Base-by-base conservation (phyloP, 2,888 invertebrate genomes). In the Cantharis flavilabris region DNA sequence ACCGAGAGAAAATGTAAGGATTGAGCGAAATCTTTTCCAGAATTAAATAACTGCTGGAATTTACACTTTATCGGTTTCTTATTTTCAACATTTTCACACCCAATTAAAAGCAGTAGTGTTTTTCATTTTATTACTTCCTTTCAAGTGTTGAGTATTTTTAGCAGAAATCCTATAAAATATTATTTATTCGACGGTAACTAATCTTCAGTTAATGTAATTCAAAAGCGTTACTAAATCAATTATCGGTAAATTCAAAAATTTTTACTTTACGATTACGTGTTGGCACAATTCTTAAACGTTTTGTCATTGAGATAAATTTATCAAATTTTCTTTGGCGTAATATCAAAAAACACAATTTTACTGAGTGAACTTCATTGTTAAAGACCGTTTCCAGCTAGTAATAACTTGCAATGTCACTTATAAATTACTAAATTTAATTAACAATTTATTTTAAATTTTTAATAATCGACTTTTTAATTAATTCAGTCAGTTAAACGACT, bases 221-320 rank as follows among this genome's bases (percentile, higher is more conserved):
- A 49, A 49, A 49, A 49, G 49, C 49, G 7, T 49, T 49, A 23
- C 65, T n/a, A 23, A 65, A 65, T 23, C 65, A 23, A 65, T 23
- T 65, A 20, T 20, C 65, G n/a, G 49, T n/a, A 49, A 49, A n/a
- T 49, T 49, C n/a, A 49, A 75, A 71, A 75, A 71, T 75, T 72
- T 69, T 64, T 69, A 62, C 76, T 72, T 63, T 72, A 76, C 69
- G 76, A 76, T 76, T 76, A 67, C 72, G 33, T 72, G 76, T 76
- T 76, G 76, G 76, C 76, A 72, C 76, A 62, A 72, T 72, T 76
- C 69, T 72, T 76, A 76, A 76, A 76, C 69, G 76, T 69, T 28
- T 69, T 20, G 72, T 69, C 76, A 76, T 76, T 76, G 72, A 76
- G 76, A 76, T 76, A 76, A 76, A 76, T 69, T 72, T 76, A 69